These are phyloP conservation scores for Mesochorus sp. DNA, from an alignment of 2,888 invertebrate genomes.

Conservation along the genomic window DNA sequence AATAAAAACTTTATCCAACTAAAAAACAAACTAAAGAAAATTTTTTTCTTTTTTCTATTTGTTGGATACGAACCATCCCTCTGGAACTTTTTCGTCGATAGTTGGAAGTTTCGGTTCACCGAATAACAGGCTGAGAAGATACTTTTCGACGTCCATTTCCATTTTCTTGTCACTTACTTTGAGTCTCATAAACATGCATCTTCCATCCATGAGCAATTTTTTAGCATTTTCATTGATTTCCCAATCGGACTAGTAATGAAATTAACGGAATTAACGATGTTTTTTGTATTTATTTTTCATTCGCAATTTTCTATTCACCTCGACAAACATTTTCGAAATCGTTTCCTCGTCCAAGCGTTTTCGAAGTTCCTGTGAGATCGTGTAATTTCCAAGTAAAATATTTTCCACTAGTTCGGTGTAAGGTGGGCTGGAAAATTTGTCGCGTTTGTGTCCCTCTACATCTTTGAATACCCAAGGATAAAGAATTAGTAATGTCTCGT, in stretches of 20 bases:
- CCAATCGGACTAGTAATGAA: conserved; percentile 70
- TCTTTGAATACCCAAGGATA: conserved; percentile 80
- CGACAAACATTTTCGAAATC: conserved; percentile 71
- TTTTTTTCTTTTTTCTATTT: neutral
- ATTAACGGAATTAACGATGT: neutral
- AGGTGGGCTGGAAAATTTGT: conserved; percentile 76
- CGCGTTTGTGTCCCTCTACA: conserved; percentile 78
- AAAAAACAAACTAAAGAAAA: too few relatives aligned
- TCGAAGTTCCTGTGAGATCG: conserved; percentile 74
- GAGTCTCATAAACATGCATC: conserved; percentile 76
- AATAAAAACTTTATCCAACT: too few relatives aligned
- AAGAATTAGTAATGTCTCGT: conserved; percentile 76
- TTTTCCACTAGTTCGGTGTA: conserved; percentile 77
- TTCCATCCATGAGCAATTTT: conserved; percentile 74
- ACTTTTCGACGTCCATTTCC: conserved; percentile 74
- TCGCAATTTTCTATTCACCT: conserved; percentile 69
- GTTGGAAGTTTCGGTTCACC: conserved; percentile 71
- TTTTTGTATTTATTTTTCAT: neutral
- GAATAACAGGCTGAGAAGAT: conserved; percentile 73
- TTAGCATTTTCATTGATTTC: conserved; percentile 69
- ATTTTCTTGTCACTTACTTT: conserved; percentile 68
- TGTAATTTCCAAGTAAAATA: conserved; percentile 72
- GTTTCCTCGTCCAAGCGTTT: conserved; percentile 73
- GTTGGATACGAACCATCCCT: conserved; percentile 73
- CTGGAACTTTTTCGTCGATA: conserved; percentile 63